phyloP scores from a whole-genome alignment of 1,140 invertebrate genomes.

The Orchestia grillus region DNA sequence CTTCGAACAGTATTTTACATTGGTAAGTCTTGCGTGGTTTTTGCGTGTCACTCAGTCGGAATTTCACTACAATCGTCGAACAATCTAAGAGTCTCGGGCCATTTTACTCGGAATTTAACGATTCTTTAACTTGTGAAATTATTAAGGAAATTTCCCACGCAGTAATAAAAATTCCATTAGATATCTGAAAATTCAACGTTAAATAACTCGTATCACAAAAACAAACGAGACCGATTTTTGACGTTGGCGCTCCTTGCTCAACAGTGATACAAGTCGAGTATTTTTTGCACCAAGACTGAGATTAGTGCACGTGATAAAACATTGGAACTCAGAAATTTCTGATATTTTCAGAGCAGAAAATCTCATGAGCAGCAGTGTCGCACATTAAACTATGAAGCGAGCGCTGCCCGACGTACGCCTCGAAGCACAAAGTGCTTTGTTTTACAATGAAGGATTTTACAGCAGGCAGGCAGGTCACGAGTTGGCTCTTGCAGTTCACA shows the following conservation, averaged over 20 bases:
- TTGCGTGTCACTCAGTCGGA: neutral
- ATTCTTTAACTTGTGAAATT: neutral
- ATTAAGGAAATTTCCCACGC: neutral
- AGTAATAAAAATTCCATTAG: neutral
- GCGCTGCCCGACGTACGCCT: neutral
- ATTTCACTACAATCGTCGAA: neutral
- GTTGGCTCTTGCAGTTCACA: slow-evolving; percentile 22
- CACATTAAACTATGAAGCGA: neutral
- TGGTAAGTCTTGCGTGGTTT: neutral
- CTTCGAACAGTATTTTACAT: neutral
- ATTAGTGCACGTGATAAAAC: neutral
- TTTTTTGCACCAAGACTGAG: neutral
- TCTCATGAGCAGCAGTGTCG: neutral
- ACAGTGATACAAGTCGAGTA: neutral
- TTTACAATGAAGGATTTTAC: slow-evolving; percentile 18
- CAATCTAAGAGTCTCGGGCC: neutral
- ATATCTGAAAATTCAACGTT: neutral
- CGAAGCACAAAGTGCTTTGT: neutral
- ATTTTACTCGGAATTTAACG: neutral
- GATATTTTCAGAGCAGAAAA: neutral
- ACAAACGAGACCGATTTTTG: neutral
- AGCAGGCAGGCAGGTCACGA: neutral
- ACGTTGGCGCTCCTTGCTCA: neutral
- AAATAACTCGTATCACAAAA: neutral
- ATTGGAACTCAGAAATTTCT: neutral